Conservation (phyloP, 1,140 invertebrate genomes). For the Sycobia sp. region DNA sequence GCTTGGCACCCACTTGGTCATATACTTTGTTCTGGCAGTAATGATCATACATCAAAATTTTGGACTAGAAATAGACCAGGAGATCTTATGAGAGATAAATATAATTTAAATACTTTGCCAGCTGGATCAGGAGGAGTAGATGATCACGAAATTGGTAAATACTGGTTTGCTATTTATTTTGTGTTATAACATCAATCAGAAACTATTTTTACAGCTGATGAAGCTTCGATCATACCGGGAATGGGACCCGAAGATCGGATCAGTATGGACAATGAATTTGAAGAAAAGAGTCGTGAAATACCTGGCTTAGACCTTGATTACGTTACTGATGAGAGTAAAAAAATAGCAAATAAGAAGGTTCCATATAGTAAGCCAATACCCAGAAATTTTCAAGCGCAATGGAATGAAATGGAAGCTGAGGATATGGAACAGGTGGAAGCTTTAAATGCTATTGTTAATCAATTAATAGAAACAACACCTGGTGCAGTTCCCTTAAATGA, state of each 20-base stretch:
- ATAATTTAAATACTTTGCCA: constrained; percentile 92
- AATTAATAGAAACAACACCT: constrained; percentile 73
- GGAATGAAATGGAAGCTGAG: constrained; percentile 82
- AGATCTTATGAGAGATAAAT: constrained; percentile 96
- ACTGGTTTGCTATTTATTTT: constrained; percentile 1
- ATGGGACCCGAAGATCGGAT: constrained; percentile 94
- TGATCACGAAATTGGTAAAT: constrained; percentile 73
- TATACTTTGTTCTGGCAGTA: constrained; percentile 96
- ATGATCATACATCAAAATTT: constrained; percentile 98
- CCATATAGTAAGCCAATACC: constrained; percentile 96
- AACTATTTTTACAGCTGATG: constrained; percentile 64
- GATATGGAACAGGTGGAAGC: constrained; percentile 62
- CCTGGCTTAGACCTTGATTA: constrained; percentile 87
- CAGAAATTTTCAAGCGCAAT: constrained; percentile 92
- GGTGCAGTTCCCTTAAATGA: constrained; percentile 73
- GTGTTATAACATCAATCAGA: not conserved
- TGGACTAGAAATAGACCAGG: constrained; percentile 99
- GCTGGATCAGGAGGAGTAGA: constrained; percentile 73
- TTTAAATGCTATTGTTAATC: constrained; percentile 69
- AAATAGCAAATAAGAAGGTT: constrained; percentile 74
- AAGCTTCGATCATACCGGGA: constrained; percentile 83
- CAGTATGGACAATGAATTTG: constrained; percentile 63
- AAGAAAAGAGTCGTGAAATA: constrained; percentile 65
- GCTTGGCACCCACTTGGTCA: constrained; percentile 99
- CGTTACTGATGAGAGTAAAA: constrained; percentile 72